Percentiles rank a stretch among this genome's conserved stretches.
Evolutionary conservation across 2,113 vertebrate species (phyloP).

Genomic region (Sylvilagus bachmani): DNA sequence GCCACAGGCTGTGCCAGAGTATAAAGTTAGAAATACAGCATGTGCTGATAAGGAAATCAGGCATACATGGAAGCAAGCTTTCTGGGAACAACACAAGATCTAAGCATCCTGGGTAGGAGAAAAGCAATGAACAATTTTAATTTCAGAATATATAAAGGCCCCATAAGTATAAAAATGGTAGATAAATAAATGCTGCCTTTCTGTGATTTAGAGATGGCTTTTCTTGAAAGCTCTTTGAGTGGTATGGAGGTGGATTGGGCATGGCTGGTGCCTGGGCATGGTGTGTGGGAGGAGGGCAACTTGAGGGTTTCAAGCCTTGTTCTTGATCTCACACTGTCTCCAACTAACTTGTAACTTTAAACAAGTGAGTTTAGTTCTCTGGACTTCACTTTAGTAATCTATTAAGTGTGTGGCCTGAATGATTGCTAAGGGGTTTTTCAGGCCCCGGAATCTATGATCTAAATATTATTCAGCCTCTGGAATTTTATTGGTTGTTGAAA

Average conservation of each 20-base stretch:
- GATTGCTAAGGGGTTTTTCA: slow-evolving; percentile 15
- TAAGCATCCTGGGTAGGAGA: neutral
- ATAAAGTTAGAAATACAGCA: neutral
- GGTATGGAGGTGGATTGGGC: neutral
- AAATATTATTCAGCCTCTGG: slow-evolving; percentile 13
- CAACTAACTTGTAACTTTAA: neutral
- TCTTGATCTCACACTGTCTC: neutral
- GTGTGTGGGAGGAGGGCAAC: neutral
- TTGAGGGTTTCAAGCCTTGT: neutral
- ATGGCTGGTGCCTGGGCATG: neutral
- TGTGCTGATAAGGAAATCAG: neutral
- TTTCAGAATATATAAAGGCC: slow-evolving; percentile 6
- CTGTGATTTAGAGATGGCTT: neutral
- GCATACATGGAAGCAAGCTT: neutral
- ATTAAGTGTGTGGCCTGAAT: neutral
- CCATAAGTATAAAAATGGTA: neutral
- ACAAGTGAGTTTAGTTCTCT: neutral
- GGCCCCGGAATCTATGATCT: neutral
- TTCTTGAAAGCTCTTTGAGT: neutral
- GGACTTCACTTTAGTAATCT: neutral
- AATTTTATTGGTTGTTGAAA: slow-evolving; percentile 53
- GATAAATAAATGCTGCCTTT: neutral
- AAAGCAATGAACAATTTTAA: neutral
- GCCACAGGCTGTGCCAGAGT: neutral
- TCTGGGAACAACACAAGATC: neutral